Percentiles rank a stretch among this genome's conserved stretches.
Conservation (phyloP, 2,888 invertebrate species). For the Pardosa pseudoannulata region DNA sequence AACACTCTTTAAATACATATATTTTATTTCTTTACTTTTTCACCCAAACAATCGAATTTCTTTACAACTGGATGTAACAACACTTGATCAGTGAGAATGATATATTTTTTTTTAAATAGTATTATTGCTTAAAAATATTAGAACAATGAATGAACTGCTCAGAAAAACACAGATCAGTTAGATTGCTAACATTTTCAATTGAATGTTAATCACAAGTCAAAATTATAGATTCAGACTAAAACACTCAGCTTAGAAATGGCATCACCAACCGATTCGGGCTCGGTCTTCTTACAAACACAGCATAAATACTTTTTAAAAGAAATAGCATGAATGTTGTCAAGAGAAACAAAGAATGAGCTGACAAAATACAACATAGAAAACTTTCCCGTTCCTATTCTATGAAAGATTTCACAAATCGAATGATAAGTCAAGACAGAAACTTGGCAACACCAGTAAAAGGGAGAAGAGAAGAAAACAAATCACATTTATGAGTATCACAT, state of each 20-base stretch:
- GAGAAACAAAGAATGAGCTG: conserved; percentile 25
- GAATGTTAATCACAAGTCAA: conserved; percentile 42
- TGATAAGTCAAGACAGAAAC: conserved; percentile 9
- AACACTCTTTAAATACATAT: conserved; percentile 63
- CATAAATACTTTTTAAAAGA: too few species aligned
- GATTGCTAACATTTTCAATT: conserved; percentile 31
- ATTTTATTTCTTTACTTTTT: conserved; percentile 66
- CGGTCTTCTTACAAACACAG: conserved; percentile 22
- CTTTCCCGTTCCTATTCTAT: conserved; percentile 38
- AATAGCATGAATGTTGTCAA: conserved; percentile 67
- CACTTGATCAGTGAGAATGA: conserved; percentile 69
- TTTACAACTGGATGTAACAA: conserved; percentile 59
- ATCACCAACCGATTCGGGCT: conserved; percentile 22
- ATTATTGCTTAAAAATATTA: conserved; percentile 71
- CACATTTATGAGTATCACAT: too few species aligned
- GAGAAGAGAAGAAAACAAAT: not conserved
- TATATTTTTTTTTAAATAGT: conserved; percentile 50
- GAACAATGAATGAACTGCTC: conserved; percentile 52
- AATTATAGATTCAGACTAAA: conserved; percentile 42
- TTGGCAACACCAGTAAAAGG: conserved; percentile 18
- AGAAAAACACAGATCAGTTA: conserved; percentile 60
- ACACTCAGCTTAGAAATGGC: conserved; percentile 61
- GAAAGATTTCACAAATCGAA: conserved; percentile 7
- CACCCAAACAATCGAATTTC: conserved; percentile 65
- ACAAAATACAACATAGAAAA: conserved; percentile 36